Percentiles rank a stretch among this genome's conserved stretches.
These are phyloP conservation scores for Trypoxylus dichotomus DNA, from an alignment of 1,140 invertebrate species.

Conservation along the genomic window DNA sequence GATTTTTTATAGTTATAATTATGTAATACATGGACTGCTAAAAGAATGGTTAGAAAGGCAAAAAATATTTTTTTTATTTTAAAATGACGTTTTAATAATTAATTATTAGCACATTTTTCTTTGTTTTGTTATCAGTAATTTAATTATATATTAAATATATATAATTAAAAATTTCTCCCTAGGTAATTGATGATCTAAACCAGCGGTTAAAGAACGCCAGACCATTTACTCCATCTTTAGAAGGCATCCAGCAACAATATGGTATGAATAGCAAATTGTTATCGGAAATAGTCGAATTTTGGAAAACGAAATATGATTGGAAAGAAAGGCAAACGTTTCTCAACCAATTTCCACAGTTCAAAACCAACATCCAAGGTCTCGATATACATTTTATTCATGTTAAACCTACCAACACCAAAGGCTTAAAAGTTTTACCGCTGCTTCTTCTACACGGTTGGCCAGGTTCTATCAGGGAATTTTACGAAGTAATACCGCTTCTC, in stretches of 20 bases:
- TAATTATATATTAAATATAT: no score
- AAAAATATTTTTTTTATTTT: no score
- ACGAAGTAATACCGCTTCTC: conserved; percentile 70
- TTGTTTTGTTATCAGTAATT: no score
- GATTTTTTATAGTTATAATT: no score
- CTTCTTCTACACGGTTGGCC: conserved; percentile 91
- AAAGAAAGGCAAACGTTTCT: conserved; percentile 65
- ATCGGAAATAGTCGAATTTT: conserved; percentile 73
- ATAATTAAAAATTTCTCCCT: no score
- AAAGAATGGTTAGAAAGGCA: no score
- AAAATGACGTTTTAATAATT: no score
- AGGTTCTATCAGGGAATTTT: conserved; percentile 84
- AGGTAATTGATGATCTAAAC: conserved; percentile 51
- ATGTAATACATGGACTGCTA: no score
- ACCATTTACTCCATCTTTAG: conserved; percentile 62
- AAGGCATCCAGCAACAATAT: conserved; percentile 72
- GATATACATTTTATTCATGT: conserved; percentile 58
- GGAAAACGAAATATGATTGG: conserved; percentile 77
- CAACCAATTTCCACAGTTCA: conserved; percentile 75
- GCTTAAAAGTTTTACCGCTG: conserved; percentile 57
- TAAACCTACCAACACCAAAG: not conserved
- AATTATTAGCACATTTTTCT: no score
- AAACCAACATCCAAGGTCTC: conserved; percentile 69
- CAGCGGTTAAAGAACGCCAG: conserved; percentile 59
- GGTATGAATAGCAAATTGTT: conserved; percentile 75